Base-by-base conservation (phyloP, 1,140 invertebrate species). In the Rhizoglyphus robini region DNA sequence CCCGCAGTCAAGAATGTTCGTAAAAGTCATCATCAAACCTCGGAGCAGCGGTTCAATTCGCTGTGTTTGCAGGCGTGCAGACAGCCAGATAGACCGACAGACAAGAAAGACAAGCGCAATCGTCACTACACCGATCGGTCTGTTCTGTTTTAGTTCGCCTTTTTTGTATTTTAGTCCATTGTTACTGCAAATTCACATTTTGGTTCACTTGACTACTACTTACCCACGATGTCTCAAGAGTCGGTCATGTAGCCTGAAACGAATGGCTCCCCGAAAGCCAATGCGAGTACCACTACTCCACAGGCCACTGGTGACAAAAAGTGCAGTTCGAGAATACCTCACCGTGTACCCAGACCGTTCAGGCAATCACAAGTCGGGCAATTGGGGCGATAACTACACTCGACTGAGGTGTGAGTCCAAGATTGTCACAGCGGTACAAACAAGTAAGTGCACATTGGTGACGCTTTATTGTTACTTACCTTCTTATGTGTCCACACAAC, bases 321-420 rank as follows among this genome's bases (percentile, higher is more conserved):
- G n/a, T n/a, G n/a, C n/a, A 41, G 18, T 41, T 41, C 18, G 36
- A 41, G 18, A 18, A 41, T 18, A 41, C 18, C 8, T 41, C 36
- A 41, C 36, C 8, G 36, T 41, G 8, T 41, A 41, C 18, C 36
- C 18, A 41, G 36, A 41, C 36, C 36, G 36, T 11, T 11, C 36
- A 11, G 18, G 36, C 18, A 41, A 41, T 11, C 8, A 11, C 8
- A 41, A 8, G 8, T 11, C 8, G 8, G 18, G 36, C 18, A 66
- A 58, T 30, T 4, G 29, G 31, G 27, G 4, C 15, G 51, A 65
- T 8, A 36, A 59, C 58, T 31, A 41, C 11, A n/a, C 34, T 46
- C 15, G 34, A 59, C 32, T 57, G 2, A 25, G 49, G 49, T 66
- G 65, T 38, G 23, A 38, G 46, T 63, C 34, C 31, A 61, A 63